A percentile compares a stretch with the other conserved stretches of the same genome.
Evolutionary conservation across 1,140 invertebrate species (phyloP).

Genomic region (Drosophila biarmipes): DNA sequence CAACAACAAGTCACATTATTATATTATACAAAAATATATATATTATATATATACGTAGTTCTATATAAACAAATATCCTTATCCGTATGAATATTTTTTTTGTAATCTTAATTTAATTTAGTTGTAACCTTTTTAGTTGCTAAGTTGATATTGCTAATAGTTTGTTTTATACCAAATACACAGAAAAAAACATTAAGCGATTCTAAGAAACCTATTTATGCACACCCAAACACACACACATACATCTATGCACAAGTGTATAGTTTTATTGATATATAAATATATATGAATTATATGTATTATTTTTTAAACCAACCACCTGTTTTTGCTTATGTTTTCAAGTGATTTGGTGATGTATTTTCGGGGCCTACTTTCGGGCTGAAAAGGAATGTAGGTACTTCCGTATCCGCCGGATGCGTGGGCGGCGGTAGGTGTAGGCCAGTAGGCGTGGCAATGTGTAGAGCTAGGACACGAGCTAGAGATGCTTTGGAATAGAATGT

Average conservation of each 20-base stretch:
- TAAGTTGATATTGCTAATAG: slow-evolving; percentile 49
- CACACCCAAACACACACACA: slow-evolving; percentile 38
- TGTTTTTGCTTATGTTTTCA: slow-evolving; percentile 30
- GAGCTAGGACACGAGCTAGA: slow-evolving; percentile 20
- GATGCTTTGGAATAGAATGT: slow-evolving; percentile 38
- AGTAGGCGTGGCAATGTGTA: slow-evolving; percentile 48
- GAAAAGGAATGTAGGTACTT: background rate
- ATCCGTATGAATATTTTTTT: slow-evolving; percentile 28
- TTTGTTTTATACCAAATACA: slow-evolving; percentile 82
- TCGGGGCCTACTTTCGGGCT: background rate
- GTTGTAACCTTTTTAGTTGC: slow-evolving; percentile 60
- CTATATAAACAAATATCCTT: slow-evolving; percentile 32
- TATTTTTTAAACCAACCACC: slow-evolving; percentile 53
- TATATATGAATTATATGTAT: slow-evolving; percentile 53
- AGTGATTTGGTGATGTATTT: slow-evolving; percentile 20
- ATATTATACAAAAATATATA: slow-evolving; percentile 7
- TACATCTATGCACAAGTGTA: slow-evolving; percentile 62
- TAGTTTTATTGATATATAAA: slow-evolving; percentile 51
- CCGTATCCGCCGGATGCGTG: background rate
- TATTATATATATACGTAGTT: slow-evolving; percentile 13
- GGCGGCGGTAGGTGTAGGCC: slow-evolving; percentile 22
- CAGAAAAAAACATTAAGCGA: slow-evolving; percentile 41
- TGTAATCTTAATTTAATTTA: slow-evolving; percentile 60
- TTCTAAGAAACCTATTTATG: slow-evolving; percentile 58
- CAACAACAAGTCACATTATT: slow-evolving; percentile 75